phyloP scores from a whole-genome alignment of 2,113 vertebrate species.

The Physeter macrocephalus region DNA sequence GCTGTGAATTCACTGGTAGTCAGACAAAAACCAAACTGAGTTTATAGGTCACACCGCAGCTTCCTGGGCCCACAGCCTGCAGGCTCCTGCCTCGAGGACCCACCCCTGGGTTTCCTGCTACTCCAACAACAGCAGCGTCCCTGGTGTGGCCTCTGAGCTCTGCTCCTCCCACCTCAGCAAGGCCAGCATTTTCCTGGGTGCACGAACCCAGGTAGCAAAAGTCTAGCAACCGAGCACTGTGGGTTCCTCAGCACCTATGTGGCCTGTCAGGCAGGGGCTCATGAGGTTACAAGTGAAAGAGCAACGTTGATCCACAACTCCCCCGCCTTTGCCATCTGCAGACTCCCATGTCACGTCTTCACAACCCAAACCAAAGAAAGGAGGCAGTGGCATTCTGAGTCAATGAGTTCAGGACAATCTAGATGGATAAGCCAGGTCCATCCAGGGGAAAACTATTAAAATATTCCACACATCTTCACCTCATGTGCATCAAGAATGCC shows the following conservation, averaged over 20 bases:
- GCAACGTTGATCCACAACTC: neutral
- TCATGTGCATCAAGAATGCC: neutral
- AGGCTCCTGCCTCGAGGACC: neutral
- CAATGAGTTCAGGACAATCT: neutral
- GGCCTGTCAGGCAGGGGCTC: neutral
- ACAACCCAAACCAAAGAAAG: neutral
- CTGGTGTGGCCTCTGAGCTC: neutral
- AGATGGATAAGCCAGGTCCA: neutral
- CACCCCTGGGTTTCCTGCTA: slow-evolving; percentile 17
- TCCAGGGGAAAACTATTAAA: neutral
- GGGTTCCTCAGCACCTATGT: neutral
- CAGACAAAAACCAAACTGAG: neutral
- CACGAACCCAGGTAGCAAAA: neutral
- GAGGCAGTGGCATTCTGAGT: neutral
- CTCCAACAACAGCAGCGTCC: neutral
- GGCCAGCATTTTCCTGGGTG: neutral
- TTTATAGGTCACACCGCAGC: neutral
- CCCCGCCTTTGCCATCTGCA: neutral
- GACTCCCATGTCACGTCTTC: neutral
- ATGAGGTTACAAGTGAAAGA: neutral
- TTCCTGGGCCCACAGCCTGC: slow-evolving; percentile 6
- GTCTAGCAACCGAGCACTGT: neutral
- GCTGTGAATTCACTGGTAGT: neutral
- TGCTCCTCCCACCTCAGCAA: neutral
- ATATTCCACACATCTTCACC: neutral